Conservation (phyloP, 1,140 invertebrate genomes). For the Neotoxoptera formosana region DNA sequence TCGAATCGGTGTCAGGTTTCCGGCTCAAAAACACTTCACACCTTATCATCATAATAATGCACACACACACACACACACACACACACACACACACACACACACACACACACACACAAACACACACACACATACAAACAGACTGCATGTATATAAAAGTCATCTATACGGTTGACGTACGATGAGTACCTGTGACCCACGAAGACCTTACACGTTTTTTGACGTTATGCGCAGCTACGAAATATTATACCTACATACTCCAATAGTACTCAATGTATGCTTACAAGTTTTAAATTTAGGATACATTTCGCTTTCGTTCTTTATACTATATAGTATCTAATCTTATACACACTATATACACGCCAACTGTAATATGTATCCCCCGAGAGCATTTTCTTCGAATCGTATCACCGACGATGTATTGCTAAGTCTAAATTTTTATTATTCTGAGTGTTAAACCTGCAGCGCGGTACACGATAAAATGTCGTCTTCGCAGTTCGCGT, state of each 20-base stretch:
- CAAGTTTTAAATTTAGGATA: background rate
- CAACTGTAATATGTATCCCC: background rate
- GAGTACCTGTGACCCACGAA: background rate
- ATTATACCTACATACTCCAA: background rate
- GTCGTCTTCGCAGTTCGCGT: background rate
- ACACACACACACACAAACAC: too few relatives aligned
- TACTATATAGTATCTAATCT: background rate
- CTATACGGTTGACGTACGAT: background rate
- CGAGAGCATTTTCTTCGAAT: background rate
- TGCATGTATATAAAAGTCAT: background rate
- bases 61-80: background rate
- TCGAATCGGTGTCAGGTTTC: conserved; percentile 47
- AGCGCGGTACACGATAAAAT: background rate
- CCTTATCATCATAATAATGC: background rate
- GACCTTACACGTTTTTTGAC: background rate
- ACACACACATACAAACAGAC: background rate
- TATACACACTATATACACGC: background rate
- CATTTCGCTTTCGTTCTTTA: background rate
- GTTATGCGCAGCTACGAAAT: background rate
- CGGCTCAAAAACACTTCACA: background rate
- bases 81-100: too few relatives aligned
- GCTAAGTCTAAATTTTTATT: background rate
- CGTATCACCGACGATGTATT: background rate
- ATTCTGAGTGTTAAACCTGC: background rate
- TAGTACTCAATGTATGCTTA: background rate